Conservation (phyloP, 2,113 vertebrate species). For the cattle (Bos taurus) region DNA sequence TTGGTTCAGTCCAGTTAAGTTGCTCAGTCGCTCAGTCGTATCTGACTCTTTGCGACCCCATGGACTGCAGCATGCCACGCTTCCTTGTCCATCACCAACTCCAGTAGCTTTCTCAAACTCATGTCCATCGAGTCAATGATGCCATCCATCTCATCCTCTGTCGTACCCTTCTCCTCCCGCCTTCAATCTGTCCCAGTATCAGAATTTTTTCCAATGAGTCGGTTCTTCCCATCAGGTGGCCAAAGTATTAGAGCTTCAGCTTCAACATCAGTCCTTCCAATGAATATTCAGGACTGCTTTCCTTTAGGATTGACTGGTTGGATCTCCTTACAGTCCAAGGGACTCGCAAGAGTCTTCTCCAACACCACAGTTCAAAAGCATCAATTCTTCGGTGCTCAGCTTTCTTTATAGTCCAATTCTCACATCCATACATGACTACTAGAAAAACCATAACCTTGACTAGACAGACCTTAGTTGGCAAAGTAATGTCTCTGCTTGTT, state of each 20-base stretch:
- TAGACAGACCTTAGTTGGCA: background rate
- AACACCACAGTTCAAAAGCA: background rate
- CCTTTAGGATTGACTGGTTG: background rate
- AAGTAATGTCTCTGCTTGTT: background rate
- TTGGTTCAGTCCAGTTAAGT: background rate
- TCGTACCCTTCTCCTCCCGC: background rate
- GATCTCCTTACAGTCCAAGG: background rate
- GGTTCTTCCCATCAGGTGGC: background rate
- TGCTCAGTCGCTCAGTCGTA: background rate
- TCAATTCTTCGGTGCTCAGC: background rate
- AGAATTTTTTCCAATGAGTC: background rate
- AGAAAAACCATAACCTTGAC: background rate
- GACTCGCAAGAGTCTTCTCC: background rate
- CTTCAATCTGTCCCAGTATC: background rate
- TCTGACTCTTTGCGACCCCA: background rate
- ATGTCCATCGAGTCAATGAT: background rate
- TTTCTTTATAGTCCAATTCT: background rate
- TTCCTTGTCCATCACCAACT: background rate
- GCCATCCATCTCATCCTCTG: background rate
- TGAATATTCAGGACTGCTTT: background rate
- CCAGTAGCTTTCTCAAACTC: background rate
- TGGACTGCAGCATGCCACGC: background rate
- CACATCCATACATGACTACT: background rate
- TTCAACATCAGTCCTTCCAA: background rate
- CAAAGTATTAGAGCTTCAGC: background rate